These are phyloP conservation scores for Azemiops feae DNA, from an alignment of 2,113 vertebrate genomes.

Conservation along the genomic window DNA sequence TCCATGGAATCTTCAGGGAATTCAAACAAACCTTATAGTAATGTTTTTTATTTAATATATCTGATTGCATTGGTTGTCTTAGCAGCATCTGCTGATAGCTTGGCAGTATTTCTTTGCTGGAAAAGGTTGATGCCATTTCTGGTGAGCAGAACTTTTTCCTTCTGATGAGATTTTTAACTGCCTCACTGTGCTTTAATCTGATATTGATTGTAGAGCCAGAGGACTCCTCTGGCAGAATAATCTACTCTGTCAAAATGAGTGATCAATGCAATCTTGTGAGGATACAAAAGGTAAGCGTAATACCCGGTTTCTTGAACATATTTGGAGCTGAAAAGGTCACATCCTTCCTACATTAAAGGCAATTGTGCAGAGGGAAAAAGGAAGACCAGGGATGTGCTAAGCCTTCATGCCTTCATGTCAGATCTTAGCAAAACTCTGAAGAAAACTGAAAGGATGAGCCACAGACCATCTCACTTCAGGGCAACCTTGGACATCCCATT, in stretches of 20 bases:
- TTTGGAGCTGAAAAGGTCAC: not conserved
- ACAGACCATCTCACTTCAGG: not conserved
- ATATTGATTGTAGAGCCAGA: not conserved
- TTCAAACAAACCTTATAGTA: not conserved
- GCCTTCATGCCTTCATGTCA: not conserved
- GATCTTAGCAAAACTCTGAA: not conserved
- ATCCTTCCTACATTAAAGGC: not conserved
- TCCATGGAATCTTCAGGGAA: not conserved
- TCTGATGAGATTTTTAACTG: not conserved
- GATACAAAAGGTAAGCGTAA: not conserved
- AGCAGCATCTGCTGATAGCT: not conserved
- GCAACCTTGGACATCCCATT: not conserved
- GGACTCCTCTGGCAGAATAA: not conserved
- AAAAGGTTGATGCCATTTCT: not conserved
- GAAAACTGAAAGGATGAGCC: not conserved
- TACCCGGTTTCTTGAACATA: not conserved
- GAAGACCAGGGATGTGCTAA: not conserved
- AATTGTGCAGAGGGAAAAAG: not conserved
- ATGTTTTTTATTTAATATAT: not conserved
- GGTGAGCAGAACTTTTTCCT: not conserved
- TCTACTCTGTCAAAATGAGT: not conserved
- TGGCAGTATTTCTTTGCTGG: not conserved
- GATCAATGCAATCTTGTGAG: not conserved
- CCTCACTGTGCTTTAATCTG: not conserved
- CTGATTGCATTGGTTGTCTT: not conserved